phyloP scores from a whole-genome alignment of 2,888 invertebrate species.

The Lasioglossum pauxillum region DNA sequence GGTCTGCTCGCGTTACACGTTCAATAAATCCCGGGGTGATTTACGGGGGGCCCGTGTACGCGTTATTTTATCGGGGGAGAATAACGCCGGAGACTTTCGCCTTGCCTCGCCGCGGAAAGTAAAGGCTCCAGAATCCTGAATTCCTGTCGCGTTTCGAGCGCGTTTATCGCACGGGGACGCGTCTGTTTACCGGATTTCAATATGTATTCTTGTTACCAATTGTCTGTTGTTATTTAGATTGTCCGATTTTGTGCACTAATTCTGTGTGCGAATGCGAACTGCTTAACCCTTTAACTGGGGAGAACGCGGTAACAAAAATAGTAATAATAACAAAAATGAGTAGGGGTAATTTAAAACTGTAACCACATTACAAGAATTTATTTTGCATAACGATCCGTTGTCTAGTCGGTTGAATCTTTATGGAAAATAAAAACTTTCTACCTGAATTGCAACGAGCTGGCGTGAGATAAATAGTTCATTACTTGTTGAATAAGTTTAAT shows the following conservation, averaged over 20 bases:
- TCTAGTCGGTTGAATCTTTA: too few relatives aligned
- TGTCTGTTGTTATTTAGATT: too few relatives aligned
- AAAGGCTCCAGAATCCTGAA: not conserved
- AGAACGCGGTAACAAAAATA: too few relatives aligned
- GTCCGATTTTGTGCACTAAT: not conserved
- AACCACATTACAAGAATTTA: too few relatives aligned
- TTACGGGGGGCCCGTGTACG: slow-evolving; percentile 61
- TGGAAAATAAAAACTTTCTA: too few relatives aligned
- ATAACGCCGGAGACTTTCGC: not conserved
- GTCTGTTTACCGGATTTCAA: not conserved
- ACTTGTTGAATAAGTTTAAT: too few relatives aligned
- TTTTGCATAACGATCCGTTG: too few relatives aligned
- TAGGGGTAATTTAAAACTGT: too few relatives aligned
- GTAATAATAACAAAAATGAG: too few relatives aligned
- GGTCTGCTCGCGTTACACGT: slow-evolving; percentile 49
- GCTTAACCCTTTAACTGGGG: not conserved
- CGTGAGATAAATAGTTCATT: too few relatives aligned
- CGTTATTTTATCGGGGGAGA: slow-evolving; percentile 55
- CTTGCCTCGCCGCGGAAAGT: not conserved
- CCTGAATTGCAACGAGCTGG: too few relatives aligned
- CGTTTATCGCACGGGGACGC: not conserved
- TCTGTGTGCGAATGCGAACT: not conserved
- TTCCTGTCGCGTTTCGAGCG: not conserved
- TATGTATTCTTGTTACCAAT: not conserved
- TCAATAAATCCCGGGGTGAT: slow-evolving; percentile 69